phyloP scores from a whole-genome alignment of 2,888 invertebrate species.

The Hedya salicella region DNA sequence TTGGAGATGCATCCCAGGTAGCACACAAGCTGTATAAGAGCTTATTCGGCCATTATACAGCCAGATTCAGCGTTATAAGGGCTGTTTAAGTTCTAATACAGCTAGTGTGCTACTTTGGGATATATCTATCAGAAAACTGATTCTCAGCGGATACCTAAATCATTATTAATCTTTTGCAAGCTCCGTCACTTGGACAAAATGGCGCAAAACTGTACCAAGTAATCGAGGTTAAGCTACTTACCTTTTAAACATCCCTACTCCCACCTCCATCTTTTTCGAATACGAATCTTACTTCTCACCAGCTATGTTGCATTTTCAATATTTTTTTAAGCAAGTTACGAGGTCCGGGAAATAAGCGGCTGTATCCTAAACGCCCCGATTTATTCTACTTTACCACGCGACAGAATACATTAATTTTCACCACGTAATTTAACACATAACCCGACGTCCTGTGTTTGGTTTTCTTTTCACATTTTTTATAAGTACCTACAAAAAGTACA shows the following conservation, averaged over 20 bases:
- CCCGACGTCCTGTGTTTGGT: constrained; percentile 13
- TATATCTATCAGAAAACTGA: too few species aligned
- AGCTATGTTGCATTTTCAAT: neutral
- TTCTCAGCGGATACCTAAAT: too few species aligned
- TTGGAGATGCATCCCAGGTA: too few species aligned
- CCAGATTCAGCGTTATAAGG: too few species aligned
- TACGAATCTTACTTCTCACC: too few species aligned
- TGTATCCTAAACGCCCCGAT: constrained; percentile 24
- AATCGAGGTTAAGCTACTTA: constrained; percentile 16
- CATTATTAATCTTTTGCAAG: neutral
- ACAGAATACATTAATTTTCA: constrained; percentile 38
- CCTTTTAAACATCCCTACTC: neutral
- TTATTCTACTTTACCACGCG: constrained; percentile 42
- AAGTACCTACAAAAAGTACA: neutral
- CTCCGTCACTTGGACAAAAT: constrained; percentile 31
- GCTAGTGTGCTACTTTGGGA: too few species aligned
- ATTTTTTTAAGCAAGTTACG: constrained; percentile 1
- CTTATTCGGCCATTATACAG: too few species aligned
- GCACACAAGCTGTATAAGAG: too few species aligned
- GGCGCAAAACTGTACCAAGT: constrained; percentile 26
- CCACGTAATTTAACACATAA: constrained; percentile 37
- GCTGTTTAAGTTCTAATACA: too few species aligned
- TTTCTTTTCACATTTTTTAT: constrained; percentile 22
- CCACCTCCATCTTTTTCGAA: neutral
- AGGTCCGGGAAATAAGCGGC: neutral